Percentiles rank a stretch among this genome's conserved stretches.
phyloP scores from a whole-genome alignment of 1,140 invertebrate species.

The Drosophila azteca region DNA sequence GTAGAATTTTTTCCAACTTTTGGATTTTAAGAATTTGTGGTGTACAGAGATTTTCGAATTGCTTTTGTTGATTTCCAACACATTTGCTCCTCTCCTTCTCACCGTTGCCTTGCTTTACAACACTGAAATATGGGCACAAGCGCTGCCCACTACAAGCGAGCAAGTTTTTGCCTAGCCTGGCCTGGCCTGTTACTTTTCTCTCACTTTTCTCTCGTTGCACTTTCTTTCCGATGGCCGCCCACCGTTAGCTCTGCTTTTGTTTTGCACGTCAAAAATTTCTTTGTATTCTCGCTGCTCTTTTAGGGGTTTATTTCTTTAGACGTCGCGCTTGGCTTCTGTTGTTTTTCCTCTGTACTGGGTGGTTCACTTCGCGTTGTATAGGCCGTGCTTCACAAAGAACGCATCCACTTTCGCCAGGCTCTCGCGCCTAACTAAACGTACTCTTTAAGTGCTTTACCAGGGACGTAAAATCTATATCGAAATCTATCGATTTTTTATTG shows the following conservation, averaged over 20 bases:
- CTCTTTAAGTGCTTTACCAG: constrained; percentile 17
- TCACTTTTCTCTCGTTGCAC: neutral
- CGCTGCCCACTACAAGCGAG: no score
- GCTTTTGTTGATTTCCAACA: constrained; percentile 40
- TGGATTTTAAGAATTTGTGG: constrained; percentile 58
- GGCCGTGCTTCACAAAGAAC: constrained; percentile 21
- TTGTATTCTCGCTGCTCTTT: constrained; percentile 9
- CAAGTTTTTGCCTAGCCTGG: no score
- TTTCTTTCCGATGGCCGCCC: neutral
- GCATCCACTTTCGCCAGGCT: constrained; percentile 70
- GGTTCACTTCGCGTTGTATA: constrained; percentile 25
- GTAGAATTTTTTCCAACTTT: constrained; percentile 65
- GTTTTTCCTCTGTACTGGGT: constrained; percentile 34
- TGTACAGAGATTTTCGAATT: constrained; percentile 58
- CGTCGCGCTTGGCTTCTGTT: constrained; percentile 40
- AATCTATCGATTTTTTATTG: no score
- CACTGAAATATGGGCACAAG: constrained; percentile 17
- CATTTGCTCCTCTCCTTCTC: constrained; percentile 3
- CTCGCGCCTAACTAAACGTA: constrained; percentile 65
- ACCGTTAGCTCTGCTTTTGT: constrained; percentile 16
- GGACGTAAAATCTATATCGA: no score
- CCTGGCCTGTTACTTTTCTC: no score
- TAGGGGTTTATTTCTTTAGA: constrained; percentile 19
- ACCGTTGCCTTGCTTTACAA: constrained; percentile 13
- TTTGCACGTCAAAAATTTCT: constrained; percentile 1